phyloP scores from a whole-genome alignment of 2,113 vertebrate species.

The Garra rufa region DNA sequence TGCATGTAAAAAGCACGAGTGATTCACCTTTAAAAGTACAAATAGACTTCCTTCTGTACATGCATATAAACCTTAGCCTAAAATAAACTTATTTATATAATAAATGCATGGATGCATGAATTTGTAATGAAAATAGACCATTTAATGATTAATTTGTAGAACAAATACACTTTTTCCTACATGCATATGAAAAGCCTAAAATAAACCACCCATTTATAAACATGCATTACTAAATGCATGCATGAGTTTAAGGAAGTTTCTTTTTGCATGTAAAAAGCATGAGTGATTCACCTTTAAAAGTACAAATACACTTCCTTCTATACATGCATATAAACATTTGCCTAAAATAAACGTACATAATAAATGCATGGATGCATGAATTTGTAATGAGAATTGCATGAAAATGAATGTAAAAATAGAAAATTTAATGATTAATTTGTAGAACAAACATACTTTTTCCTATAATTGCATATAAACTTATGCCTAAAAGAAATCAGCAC shows the following conservation, averaged over 20 bases:
- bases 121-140: neutral
- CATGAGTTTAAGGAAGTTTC: neutral
- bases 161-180: neutral
- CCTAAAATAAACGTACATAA: neutral
- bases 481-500: too few species aligned
- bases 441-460: neutral
- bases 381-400: too few species aligned
- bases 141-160: neutral
- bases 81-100: neutral
- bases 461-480: too few species aligned
- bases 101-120: neutral
- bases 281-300: too few species aligned
- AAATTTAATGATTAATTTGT: neutral
- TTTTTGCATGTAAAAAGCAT: too few species aligned
- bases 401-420: too few species aligned
- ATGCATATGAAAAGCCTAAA: neutral
- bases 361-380: neutral
- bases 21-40: too few species aligned
- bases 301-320: too few species aligned
- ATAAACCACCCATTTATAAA: neutral
- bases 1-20: too few species aligned
- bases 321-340: too few species aligned
- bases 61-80: neutral
- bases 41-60: too few species aligned
- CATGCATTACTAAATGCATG: neutral